These are phyloP conservation scores for Amniataba percoides DNA, from an alignment of 2,797 vertebrate species.

Conservation along the genomic window DNA sequence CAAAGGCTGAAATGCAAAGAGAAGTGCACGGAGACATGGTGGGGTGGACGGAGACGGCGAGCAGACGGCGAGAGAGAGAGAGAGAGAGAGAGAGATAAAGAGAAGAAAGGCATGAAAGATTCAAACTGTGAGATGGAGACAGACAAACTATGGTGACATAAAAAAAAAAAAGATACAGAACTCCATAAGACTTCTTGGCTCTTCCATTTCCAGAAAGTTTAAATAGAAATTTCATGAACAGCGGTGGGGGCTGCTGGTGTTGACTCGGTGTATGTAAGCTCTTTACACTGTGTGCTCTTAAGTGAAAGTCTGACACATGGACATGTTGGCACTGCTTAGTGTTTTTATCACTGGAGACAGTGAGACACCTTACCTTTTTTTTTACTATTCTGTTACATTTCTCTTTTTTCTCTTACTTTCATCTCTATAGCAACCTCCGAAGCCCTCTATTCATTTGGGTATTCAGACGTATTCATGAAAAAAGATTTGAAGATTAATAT, in stretches of 20 bases:
- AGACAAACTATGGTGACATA: slow-evolving; percentile 35
- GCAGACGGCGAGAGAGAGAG: slow-evolving; percentile 9
- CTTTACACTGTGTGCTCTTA: neutral
- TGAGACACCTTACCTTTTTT: slow-evolving; percentile 10
- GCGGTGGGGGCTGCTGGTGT: neutral
- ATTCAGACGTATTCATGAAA: slow-evolving; percentile 36
- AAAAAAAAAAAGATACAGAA: neutral
- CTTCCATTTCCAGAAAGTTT: slow-evolving; percentile 21
- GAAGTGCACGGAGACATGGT: slow-evolving; percentile 17
- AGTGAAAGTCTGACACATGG: slow-evolving; percentile 7
- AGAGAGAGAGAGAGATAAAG: slow-evolving; percentile 17
- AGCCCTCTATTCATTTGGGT: slow-evolving; percentile 9
- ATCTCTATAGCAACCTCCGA: slow-evolving; percentile 13
- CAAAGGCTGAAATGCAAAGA: slow-evolving; percentile 33
- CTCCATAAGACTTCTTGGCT: slow-evolving; percentile 6
- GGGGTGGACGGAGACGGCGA: slow-evolving; percentile 38
- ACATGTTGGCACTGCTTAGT: slow-evolving; percentile 2
- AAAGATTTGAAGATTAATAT: slow-evolving; percentile 22
- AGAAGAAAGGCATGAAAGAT: slow-evolving; percentile 61
- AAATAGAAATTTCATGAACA: slow-evolving; percentile 4
- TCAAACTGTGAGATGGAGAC: slow-evolving; percentile 47
- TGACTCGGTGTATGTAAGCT: slow-evolving; percentile 4
- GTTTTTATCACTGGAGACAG: slow-evolving; percentile 15
- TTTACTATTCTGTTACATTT: slow-evolving; percentile 15
- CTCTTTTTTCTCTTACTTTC: neutral